phyloP scores from a whole-genome alignment of 2,888 invertebrate genomes.

The Graphium colonna region DNA sequence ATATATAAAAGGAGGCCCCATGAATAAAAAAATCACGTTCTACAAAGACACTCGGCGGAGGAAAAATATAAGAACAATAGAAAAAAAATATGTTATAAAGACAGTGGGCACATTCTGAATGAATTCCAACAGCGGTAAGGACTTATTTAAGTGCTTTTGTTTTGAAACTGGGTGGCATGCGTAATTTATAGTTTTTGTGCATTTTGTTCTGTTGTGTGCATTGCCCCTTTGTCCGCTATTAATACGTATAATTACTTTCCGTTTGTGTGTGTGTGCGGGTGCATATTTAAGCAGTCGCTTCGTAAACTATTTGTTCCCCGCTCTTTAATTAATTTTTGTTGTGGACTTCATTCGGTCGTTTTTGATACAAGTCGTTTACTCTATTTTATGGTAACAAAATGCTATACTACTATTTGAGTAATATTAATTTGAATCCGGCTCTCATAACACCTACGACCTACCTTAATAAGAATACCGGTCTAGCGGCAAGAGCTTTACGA shows the following conservation, averaged over 20 bases:
- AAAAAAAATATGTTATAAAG: constrained; percentile 7
- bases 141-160: constrained; percentile 17
- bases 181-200: constrained; percentile 18
- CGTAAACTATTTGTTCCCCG: neutral
- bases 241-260: constrained; percentile 11
- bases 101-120: constrained; percentile 3
- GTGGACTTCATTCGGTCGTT: neutral
- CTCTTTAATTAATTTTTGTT: neutral
- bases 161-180: constrained; percentile 15
- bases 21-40: constrained; percentile 10
- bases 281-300: neutral
- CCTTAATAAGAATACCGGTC: too few relatives aligned
- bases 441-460: neutral
- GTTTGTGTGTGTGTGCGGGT: constrained; percentile 1
- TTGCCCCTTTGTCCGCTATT: constrained; percentile 7
- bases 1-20: neutral
- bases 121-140: constrained; percentile 10
- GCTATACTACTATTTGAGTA: too few relatives aligned
- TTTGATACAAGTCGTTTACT: neutral
- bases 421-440: too few relatives aligned
- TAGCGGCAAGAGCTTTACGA: too few relatives aligned
- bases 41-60: constrained; percentile 6
- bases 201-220: constrained; percentile 13
- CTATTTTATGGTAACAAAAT: neutral
- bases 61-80: constrained; percentile 10